Percentiles rank a stretch among this genome's conserved stretches.
phyloP scores from a whole-genome alignment of 2,797 vertebrate genomes.

The Paedocypris micromegethes region DNA sequence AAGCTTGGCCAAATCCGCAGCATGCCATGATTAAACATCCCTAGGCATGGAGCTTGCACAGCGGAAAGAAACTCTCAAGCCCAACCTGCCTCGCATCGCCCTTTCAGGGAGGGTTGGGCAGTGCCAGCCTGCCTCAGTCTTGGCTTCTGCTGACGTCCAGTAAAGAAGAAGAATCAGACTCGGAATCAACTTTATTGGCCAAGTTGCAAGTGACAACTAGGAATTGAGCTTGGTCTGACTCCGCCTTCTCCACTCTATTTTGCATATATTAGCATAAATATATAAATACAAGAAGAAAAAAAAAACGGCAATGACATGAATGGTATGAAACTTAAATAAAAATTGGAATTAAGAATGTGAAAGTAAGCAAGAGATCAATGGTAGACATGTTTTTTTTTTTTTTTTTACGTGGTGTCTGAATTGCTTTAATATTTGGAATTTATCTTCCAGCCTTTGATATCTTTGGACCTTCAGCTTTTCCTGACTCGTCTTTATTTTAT shows the following conservation, averaged over 20 bases:
- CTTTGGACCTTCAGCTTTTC: not conserved
- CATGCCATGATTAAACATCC: constrained; percentile 61
- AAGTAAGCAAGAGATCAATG: too few relatives aligned
- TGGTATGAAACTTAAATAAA: too few relatives aligned
- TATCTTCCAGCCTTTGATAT: too few relatives aligned
- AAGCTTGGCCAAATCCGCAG: constrained; percentile 63
- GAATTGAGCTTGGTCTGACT: too few relatives aligned
- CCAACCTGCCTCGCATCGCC: constrained; percentile 5
- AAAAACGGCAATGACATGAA: too few relatives aligned
- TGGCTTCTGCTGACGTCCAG: not conserved
- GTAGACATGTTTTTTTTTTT: not conserved
- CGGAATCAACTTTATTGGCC: too few relatives aligned
- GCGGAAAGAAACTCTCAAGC: constrained; percentile 42
- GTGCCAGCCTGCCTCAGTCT: not conserved
- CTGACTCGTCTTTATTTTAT: constrained; percentile 4
- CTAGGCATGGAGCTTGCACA: constrained; percentile 48
- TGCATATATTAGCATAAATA: too few relatives aligned
- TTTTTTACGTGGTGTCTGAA: not conserved
- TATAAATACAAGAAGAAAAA: too few relatives aligned
- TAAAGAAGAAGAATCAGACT: too few relatives aligned
- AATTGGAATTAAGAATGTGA: not conserved
- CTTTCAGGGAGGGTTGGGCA: not conserved
- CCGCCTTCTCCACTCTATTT: too few relatives aligned
- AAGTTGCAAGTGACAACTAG: too few relatives aligned
- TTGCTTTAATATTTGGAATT: not conserved